These are phyloP conservation scores for Hipparchia sbordonii DNA, from an alignment of 2,888 invertebrate genomes.

Conservation along the genomic window DNA sequence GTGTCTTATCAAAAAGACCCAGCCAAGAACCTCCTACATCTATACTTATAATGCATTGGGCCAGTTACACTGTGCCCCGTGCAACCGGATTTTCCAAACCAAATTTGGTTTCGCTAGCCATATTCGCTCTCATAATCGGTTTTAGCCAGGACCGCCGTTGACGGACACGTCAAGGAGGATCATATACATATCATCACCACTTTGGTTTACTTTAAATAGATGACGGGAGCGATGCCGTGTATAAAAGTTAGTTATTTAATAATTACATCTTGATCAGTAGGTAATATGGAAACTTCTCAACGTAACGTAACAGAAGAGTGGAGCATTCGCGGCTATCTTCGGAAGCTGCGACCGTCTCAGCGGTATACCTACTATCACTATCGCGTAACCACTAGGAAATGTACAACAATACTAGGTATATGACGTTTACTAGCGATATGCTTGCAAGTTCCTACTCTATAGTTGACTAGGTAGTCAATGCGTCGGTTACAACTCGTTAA, in stretches of 20 bases:
- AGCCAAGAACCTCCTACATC: no score
- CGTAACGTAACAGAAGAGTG: not conserved
- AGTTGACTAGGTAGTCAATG: not conserved
- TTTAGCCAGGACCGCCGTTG: no score
- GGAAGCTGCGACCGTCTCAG: not conserved
- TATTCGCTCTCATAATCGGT: no score
- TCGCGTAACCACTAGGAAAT: slow-evolving; percentile 11
- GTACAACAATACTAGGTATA: slow-evolving; percentile 2
- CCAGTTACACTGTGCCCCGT: no score
- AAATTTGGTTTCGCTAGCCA: no score
- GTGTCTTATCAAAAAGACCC: no score
- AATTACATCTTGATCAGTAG: not conserved
- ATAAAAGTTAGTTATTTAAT: not conserved
- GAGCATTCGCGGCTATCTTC: not conserved
- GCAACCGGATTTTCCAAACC: no score
- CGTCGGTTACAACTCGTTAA: not conserved
- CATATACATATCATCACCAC: no score
- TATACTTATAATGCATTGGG: no score
- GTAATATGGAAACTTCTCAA: not conserved
- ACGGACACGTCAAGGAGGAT: no score
- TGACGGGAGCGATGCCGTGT: no score
- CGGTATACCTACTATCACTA: not conserved
- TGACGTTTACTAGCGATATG: not conserved
- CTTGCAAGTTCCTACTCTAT: not conserved
- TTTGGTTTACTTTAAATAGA: no score